Conservation (phyloP, 2,888 invertebrate species). For the Stenchaetothrips biformis region DNA sequence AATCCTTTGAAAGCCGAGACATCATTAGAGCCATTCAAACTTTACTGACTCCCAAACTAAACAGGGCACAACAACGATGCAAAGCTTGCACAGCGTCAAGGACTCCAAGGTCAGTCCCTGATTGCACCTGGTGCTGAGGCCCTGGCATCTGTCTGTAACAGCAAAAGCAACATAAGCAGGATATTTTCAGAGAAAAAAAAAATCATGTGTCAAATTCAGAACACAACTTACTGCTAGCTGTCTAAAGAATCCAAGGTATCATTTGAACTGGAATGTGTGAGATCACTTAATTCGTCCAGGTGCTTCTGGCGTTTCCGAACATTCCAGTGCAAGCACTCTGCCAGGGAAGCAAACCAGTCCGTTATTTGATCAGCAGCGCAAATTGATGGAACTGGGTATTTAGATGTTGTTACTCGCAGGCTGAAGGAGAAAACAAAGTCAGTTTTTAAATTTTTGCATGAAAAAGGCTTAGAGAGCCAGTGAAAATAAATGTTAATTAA, state of each 20-base stretch:
- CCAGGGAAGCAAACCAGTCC: conserved; percentile 95
- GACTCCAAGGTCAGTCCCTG: neutral
- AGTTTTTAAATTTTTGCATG: neutral
- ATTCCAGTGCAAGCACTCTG: conserved; percentile 96
- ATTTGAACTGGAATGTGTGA: conserved; percentile 75
- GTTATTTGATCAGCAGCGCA: conserved; percentile 94
- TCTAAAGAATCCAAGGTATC: conserved; percentile 77
- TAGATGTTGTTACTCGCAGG: conserved; percentile 88
- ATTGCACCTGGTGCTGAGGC: neutral
- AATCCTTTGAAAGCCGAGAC: neutral
- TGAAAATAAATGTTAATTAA: no score
- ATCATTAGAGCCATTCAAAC: neutral
- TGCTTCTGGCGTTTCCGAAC: conserved; percentile 92
- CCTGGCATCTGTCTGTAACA: neutral
- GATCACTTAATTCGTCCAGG: conserved; percentile 72
- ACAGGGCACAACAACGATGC: conserved; percentile 18
- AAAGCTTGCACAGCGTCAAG: neutral
- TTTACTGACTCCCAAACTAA: conserved; percentile 3
- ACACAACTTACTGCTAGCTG: conserved; percentile 22
- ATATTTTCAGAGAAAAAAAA: neutral
- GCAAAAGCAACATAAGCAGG: neutral
- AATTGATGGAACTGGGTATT: conserved; percentile 93
- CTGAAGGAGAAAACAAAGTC: conserved; percentile 50
- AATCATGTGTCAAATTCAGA: neutral
- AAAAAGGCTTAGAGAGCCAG: no score